Base-by-base conservation (phyloP, 2,113 vertebrate species). In the Prinia subflava region DNA sequence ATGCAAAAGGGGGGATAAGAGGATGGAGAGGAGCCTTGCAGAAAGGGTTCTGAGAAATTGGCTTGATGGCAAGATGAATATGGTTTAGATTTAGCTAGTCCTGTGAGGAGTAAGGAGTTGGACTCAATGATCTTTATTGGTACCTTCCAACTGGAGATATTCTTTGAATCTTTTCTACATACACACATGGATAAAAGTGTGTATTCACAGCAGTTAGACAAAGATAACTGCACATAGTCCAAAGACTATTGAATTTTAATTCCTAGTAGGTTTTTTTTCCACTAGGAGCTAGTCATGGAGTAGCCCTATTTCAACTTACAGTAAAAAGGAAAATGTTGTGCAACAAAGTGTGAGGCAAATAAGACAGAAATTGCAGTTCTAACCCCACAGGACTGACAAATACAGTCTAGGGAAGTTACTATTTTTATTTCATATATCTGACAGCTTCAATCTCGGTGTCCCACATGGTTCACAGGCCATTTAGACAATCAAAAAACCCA, bases 1-100 rank as follows among this genome's bases (percentile, higher is more conserved):
- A 1, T 30, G 4, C 6, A 78, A 47, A 68, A 7, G 25, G 3
- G 8, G 1, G 5, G 2, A 21, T 10, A 10, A 73, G 18, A 71
- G 7, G 28, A 35, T 82, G 46, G 3, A 50, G 31, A 41, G 0
- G 12, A 78, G 30, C 7, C 33, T 31, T 5, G 3, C 2, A 15
- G 39, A 76, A 81, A 63, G 56, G 13, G 5, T 53, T 65, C 31
- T 23, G 16, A 7, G n/a, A 23, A 21, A 37, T 6, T 42, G 21
- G 7, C 3, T 33, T 73, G n/a, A 30, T 27, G 19, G 10, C 4
- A 68, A 68, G 18, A 47, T 22, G 16, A 60, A 27, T 53, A 35
- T 41, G 2, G 3, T 44, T 76, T 50, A 50, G 21, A 31, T 53
- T 71, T 41, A 41, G 3, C 7, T 52, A 57, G 4, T 46, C 28